phyloP scores from a whole-genome alignment of 2,113 vertebrate species.

The Diadophis punctatus region DNA sequence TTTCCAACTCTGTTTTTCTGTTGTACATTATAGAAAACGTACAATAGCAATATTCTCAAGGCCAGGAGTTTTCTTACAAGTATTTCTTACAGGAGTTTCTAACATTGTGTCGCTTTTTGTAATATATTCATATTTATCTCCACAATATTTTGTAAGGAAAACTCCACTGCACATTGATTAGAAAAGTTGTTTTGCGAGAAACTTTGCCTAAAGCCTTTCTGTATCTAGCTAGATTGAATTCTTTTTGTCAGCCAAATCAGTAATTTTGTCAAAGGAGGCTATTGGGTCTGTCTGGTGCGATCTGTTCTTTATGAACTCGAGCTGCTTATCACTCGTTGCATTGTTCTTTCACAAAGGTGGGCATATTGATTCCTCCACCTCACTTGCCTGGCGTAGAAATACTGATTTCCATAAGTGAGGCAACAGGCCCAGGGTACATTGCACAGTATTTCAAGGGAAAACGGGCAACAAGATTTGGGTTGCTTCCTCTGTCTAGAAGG shows the following conservation, averaged over 20 bases:
- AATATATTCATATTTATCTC: constrained; percentile 7
- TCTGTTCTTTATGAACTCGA: constrained; percentile 29
- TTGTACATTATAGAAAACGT: neutral
- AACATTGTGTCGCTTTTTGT: neutral
- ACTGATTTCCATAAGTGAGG: neutral
- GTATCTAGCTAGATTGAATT: constrained; percentile 22
- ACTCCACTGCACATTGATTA: neutral
- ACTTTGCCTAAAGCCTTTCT: neutral
- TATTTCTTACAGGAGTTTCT: neutral
- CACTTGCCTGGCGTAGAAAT: neutral
- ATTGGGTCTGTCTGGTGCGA: neutral
- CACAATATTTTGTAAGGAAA: neutral
- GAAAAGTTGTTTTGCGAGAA: neutral
- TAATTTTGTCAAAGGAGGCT: constrained; percentile 14
- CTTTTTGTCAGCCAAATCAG: constrained; percentile 31
- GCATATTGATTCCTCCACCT: neutral
- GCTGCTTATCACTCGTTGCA: constrained; percentile 6
- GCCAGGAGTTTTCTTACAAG: neutral
- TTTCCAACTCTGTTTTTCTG: neutral
- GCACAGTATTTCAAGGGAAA: neutral
- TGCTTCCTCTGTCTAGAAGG: neutral
- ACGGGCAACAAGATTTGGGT: neutral
- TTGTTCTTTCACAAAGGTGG: constrained; percentile 17
- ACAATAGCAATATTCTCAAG: neutral
- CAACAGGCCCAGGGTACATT: neutral